Conservation (phyloP, 2,113 vertebrate species). For the Hippocampus guttulatus region DNA sequence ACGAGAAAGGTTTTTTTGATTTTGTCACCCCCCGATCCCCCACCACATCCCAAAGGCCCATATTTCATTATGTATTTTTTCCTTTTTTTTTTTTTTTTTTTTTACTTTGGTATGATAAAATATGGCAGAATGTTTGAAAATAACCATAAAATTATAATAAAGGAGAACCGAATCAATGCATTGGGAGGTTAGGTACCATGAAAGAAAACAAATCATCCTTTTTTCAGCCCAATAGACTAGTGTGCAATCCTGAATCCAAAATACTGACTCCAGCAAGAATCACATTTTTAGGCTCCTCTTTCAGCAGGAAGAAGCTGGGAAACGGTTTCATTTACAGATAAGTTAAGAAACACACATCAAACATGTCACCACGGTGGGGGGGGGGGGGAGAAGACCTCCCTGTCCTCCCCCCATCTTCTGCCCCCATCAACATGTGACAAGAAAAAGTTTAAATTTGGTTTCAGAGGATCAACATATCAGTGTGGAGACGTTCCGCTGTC, state of each 20-base stretch:
- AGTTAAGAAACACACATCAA: constrained; percentile 37
- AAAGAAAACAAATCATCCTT: no score
- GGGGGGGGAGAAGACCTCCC: constrained; percentile 30
- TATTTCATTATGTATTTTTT: no score
- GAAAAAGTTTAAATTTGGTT: constrained; percentile 68
- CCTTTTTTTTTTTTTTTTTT: no score
- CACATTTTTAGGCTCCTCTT: not conserved
- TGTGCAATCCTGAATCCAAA: not conserved
- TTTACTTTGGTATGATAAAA: no score
- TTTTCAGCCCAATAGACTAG: not conserved
- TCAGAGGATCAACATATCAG: constrained; percentile 70
- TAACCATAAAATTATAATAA: not conserved
- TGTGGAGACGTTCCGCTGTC: constrained; percentile 61
- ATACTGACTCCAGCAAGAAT: not conserved
- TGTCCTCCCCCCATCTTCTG: constrained; percentile 26
- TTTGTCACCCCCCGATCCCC: no score
- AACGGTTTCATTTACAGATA: not conserved
- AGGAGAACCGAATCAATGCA: not conserved
- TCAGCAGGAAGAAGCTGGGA: not conserved
- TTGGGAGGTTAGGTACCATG: no score
- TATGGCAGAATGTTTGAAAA: not conserved
- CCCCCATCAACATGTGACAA: constrained; percentile 51
- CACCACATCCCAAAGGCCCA: no score
- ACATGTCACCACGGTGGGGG: constrained; percentile 48
- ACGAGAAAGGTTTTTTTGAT: no score